Base-by-base conservation (phyloP, 2,113 vertebrate genomes). In the Orcinus orca region DNA sequence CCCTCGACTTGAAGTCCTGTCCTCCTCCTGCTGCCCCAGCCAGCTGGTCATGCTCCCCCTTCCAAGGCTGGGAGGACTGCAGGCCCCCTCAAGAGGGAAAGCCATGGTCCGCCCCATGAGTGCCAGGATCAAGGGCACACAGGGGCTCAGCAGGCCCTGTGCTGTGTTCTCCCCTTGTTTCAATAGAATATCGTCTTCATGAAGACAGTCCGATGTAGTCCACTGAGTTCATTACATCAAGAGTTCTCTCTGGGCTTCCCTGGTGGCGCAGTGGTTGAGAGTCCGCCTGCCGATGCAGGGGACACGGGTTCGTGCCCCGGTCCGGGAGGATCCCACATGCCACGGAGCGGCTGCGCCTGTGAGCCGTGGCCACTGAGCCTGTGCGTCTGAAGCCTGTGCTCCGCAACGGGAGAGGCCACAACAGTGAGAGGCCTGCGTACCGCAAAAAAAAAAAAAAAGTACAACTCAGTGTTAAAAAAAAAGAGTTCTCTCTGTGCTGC, bases 1-100 rank as follows among this genome's bases (percentile, higher is more conserved):
- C 10, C 15, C 29, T 33, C 0, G 0, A 26, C 41, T n/a, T 15
- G 38, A 62, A 38, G 23, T 44, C 10, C 31, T 7, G 1, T 1
- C 41, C 8, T 55, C 12, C 6, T 8, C 4, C 18, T 1, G 9
- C 65, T 1, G 3, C 3, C 12, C 1, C 6, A 26, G 11, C 0
- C 2, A 13, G 70, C 12, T 85, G 50, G n/a, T 1, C 3, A 3
- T 10, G 6, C n/a, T 7, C 12, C 10, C 6, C 36, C 13, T 8
- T 25, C 53, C 8, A 8, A 25, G 41, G 41, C n/a, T 15, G 0
- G 55, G 67, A 3, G 8, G 5, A 41, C 7, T 17, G 13, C 15
- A 2, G 50, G 8, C 20, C n/a, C 65, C 31, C 5, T 26, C 18
- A n/a, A 53, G 36, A 1, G 23, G 71, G 76, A 67, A 50, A 15